Conservation (phyloP, 2,888 invertebrate genomes). For the Drosophila neonasuta region DNA sequence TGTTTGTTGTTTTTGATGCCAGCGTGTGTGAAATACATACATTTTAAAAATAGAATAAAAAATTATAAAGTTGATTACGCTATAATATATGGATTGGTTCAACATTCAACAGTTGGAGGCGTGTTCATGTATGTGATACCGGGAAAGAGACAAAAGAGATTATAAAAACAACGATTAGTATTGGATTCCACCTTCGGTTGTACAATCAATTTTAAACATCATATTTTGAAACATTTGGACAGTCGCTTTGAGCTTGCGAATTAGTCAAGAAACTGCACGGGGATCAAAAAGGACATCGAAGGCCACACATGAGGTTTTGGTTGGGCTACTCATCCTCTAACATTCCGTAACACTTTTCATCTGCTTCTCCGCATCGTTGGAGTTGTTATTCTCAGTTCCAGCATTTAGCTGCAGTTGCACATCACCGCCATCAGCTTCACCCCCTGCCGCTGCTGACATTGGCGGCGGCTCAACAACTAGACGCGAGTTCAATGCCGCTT, state of each 20-base stretch:
- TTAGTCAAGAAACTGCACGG: constrained; percentile 22
- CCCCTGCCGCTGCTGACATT: constrained; percentile 32
- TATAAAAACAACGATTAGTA: constrained; percentile 34
- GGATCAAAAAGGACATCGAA: not conserved
- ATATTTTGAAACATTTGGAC: constrained; percentile 11
- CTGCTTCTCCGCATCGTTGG: constrained; percentile 6
- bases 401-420: constrained; percentile 35
- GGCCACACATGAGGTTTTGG: constrained; percentile 42
- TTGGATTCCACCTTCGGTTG: not conserved
- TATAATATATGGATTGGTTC: constrained; percentile 56
- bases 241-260: constrained; percentile 2
- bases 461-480: constrained; percentile 71
- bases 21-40: constrained; percentile 73
- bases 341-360: constrained; percentile 60
- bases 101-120: constrained; percentile 34
- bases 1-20: constrained; percentile 47
- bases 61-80: constrained; percentile 79
- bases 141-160: constrained; percentile 63
- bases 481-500: constrained; percentile 68
- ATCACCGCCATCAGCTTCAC: constrained; percentile 45
- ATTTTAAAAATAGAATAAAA: constrained; percentile 73
- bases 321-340: constrained; percentile 71
- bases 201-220: constrained; percentile 25
- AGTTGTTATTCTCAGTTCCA: constrained; percentile 22
- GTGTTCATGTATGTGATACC: constrained; percentile 40